Evolutionary conservation across 2,113 vertebrate species (phyloP).

Genomic region (Dasypus novemcinctus): DNA sequence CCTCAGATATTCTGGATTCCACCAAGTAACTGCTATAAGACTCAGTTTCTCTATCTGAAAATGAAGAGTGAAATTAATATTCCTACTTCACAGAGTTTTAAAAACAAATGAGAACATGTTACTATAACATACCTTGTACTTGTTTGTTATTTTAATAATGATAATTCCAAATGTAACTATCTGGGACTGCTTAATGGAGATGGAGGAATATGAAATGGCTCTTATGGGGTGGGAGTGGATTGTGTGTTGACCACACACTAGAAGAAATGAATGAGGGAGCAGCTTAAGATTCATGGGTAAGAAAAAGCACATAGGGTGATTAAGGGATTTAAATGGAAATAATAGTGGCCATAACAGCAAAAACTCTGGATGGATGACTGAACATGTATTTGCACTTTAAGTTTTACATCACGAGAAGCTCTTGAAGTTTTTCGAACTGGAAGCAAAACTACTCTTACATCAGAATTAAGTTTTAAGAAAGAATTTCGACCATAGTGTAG

Average conservation of each 20-base stretch:
- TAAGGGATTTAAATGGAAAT: neutral
- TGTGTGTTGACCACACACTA: neutral
- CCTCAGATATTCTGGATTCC: neutral
- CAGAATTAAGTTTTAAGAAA: neutral
- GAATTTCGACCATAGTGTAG: neutral
- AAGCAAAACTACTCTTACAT: neutral
- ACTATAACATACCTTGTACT: neutral
- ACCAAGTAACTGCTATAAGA: neutral
- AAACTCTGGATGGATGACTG: neutral
- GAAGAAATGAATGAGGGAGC: neutral
- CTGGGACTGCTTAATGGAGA: neutral
- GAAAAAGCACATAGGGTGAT: neutral
- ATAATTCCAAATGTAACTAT: neutral
- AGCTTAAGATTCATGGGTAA: neutral
- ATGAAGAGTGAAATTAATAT: neutral
- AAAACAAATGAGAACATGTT: neutral
- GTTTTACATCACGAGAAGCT: neutral
- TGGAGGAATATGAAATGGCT: neutral
- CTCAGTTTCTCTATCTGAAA: neutral
- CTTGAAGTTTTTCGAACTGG: neutral
- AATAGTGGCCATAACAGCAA: neutral
- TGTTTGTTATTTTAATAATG: neutral
- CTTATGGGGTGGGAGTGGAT: neutral
- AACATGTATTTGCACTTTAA: neutral
- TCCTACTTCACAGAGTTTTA: neutral